A percentile compares a stretch with the other conserved stretches of the same genome.
These are phyloP conservation scores for Erebia aethiops DNA, from an alignment of 2,888 invertebrate genomes.

Conservation along the genomic window DNA sequence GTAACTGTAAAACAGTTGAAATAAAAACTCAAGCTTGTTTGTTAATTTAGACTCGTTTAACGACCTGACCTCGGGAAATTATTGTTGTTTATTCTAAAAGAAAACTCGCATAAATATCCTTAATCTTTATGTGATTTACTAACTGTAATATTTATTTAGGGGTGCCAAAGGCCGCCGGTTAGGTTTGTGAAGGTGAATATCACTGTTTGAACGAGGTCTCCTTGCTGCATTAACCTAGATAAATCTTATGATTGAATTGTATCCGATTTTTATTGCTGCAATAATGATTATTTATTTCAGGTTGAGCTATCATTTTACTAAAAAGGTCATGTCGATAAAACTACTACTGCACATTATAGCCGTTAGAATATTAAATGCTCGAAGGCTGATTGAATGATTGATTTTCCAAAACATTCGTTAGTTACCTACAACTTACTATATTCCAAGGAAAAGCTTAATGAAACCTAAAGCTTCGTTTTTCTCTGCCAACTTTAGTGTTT, in stretches of 20 bases:
- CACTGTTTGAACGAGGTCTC: slow-evolving; percentile 53
- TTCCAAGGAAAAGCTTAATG: too few species aligned
- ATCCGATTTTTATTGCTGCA: slow-evolving; percentile 23
- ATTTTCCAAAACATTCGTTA: too few species aligned
- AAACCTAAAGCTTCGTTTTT: too few species aligned
- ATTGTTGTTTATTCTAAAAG: slow-evolving; percentile 50
- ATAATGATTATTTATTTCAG: slow-evolving; percentile 19
- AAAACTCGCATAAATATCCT: slow-evolving; percentile 50
- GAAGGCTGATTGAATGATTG: too few species aligned
- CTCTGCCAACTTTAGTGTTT: not conserved
- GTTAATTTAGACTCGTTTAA: slow-evolving; percentile 31
- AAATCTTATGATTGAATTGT: slow-evolving; percentile 42
- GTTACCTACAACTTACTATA: too few species aligned
- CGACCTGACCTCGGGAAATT: slow-evolving; percentile 42
- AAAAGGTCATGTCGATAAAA: not conserved
- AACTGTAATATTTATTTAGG: slow-evolving; percentile 56
- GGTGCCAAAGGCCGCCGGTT: slow-evolving; percentile 58
- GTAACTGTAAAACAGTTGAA: slow-evolving; percentile 28
- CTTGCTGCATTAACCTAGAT: slow-evolving; percentile 53
- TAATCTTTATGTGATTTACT: slow-evolving; percentile 61
- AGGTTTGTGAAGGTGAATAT: slow-evolving; percentile 66
- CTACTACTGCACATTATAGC: not conserved
- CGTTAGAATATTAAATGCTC: not conserved
- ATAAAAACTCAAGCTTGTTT: slow-evolving; percentile 33
- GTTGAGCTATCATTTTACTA: slow-evolving; percentile 7